Base-by-base conservation (phyloP, 1,140 invertebrate genomes). In the Habropoda laboriosa region DNA sequence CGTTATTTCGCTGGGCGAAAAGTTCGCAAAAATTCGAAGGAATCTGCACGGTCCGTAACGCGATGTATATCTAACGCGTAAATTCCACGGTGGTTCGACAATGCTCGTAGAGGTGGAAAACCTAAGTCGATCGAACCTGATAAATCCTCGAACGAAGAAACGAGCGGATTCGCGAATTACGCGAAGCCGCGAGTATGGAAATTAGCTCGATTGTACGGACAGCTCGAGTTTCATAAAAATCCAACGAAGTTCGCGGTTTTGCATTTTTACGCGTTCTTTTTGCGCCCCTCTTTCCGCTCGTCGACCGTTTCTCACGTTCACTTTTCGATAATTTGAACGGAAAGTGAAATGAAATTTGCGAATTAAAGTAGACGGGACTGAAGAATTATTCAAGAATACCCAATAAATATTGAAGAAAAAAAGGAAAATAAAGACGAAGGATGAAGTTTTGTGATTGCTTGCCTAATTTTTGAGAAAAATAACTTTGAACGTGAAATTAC, bases 221-320 rank as follows among this genome's bases (percentile, higher is more conserved):
- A 68, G 38, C 76, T 47, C 24, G 40, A 21, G 24, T 77, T 77
- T 77, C 74, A 68, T 32, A 70, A 77, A 77, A 77, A 58, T 70
- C 67, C 32, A 6, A 16, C 66, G 38, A 58, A 21, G 27, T 8
- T 45, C 64, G 64, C 55, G 74, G 74, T n/a, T 45, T 57, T 27
- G 55, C 64, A 57, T 70, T 60, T 27, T 27, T 21, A 16, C 5
- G 12, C 58, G 10, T 18, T 58, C 53, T 21, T 38, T 70, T 70
- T 70, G n/a, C 21, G 7, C n/a, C 10, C 49, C 40, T 21, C 32
- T 70, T 70, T 53, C 32, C 67, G 27, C 38, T 70, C 49, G 16
- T 27, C 24, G 49, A 38, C 32, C 27, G 38, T 70, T 55, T 70
- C 32, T 40, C 24, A n/a, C n/a, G n/a, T n/a, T n/a, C n/a, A n/a